phyloP scores from a whole-genome alignment of 2,888 invertebrate genomes.

The Lacanobia oleracea region DNA sequence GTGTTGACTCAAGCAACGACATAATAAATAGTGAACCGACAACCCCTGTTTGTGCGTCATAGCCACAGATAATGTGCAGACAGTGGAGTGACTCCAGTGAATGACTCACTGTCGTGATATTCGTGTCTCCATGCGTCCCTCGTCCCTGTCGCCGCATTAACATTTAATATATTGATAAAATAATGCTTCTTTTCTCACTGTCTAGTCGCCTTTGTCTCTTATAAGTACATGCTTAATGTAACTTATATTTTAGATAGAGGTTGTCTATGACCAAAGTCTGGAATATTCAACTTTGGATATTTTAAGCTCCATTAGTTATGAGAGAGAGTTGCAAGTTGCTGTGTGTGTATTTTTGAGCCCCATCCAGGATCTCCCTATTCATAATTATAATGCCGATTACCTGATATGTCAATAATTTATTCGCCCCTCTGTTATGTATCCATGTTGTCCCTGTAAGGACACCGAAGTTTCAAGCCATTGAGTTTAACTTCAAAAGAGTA shows the following conservation, averaged over 20 bases:
- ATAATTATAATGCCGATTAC: not conserved
- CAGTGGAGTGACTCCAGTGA: constrained; percentile 48
- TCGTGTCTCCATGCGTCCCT: constrained; percentile 35
- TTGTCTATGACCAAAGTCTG: not conserved
- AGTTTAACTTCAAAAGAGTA: not conserved
- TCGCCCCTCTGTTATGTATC: not conserved
- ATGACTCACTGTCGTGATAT: constrained; percentile 64
- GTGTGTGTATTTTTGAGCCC: not conserved
- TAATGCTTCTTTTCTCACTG: constrained; percentile 37
- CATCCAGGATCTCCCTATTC: not conserved
- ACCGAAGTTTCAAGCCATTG: not conserved
- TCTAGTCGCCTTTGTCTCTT: constrained; percentile 37
- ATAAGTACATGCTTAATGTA: not conserved
- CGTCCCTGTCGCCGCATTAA: constrained; percentile 25
- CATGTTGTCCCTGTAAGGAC: not conserved
- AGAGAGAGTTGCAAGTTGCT: not conserved
- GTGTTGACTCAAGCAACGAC: constrained; percentile 39
- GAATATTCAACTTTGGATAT: not conserved
- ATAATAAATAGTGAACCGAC: constrained; percentile 40
- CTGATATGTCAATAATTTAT: not conserved
- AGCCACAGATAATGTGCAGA: constrained; percentile 57
- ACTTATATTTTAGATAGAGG: not conserved
- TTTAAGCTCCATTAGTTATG: not conserved
- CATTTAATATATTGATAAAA: constrained; percentile 45
- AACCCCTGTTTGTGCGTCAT: constrained; percentile 57